Percentiles rank a stretch among this genome's conserved stretches.
Conservation (phyloP, 2,888 invertebrate species). For the Agonopterix arenella region DNA sequence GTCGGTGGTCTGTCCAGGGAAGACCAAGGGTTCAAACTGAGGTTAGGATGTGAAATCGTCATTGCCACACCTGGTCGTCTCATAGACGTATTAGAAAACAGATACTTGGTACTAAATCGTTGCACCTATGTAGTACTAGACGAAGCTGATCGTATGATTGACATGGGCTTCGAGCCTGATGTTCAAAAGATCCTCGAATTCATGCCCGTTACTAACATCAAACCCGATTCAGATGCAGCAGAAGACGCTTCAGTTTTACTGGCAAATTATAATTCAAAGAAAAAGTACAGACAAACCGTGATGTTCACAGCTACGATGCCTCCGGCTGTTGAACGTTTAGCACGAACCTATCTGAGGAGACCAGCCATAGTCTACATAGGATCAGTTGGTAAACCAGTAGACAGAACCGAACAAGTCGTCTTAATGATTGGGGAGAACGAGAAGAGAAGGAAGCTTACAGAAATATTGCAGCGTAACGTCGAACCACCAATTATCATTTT, state of each 20-base stretch:
- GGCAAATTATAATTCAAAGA: constrained; percentile 95
- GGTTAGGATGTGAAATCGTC: constrained; percentile 99
- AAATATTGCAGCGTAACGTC: constrained; percentile 90
- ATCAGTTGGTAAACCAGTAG: constrained; percentile 97
- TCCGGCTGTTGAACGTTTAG: constrained; percentile 96
- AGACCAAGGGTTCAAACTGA: constrained; percentile 97
- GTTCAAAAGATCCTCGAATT: constrained; percentile 98
- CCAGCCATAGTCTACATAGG: constrained; percentile 99
- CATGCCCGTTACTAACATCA: constrained; percentile 98
- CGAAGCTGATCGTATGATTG: constrained; percentile 99
- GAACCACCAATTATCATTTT: constrained; percentile 99
- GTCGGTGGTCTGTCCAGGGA: constrained; percentile 98
- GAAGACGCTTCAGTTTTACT: constrained; percentile 94
- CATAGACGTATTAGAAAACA: constrained; percentile 98
- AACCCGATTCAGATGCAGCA: constrained; percentile 98
- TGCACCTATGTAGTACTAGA: constrained; percentile 98
- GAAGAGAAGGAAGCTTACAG: constrained; percentile 97
- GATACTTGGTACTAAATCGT: constrained; percentile 96
- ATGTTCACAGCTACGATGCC: constrained; percentile 99
- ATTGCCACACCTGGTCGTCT: constrained; percentile 99
- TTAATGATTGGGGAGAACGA: constrained; percentile 97
- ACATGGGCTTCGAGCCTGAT: constrained; percentile 99
- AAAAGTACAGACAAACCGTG: constrained; percentile 99
- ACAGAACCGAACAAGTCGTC: constrained; percentile 98
- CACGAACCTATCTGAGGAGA: constrained; percentile 94